phyloP scores from a whole-genome alignment of 1,140 invertebrate genomes.

The Drosophila punjabiensis region DNA sequence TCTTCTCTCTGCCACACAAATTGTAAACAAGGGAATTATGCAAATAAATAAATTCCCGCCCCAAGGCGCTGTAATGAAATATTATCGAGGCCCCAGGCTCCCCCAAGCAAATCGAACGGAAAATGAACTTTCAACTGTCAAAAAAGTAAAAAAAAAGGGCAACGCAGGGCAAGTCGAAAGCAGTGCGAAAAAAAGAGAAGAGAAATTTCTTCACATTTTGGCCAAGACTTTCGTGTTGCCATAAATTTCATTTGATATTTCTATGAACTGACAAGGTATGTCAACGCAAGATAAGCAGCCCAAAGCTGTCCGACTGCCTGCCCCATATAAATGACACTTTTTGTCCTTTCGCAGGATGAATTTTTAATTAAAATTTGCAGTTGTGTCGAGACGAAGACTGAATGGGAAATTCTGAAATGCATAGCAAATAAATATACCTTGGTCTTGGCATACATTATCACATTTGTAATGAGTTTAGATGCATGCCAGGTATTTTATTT shows the following conservation, averaged over 20 bases:
- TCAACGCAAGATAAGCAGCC: conserved; percentile 76
- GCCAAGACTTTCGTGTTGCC: conserved; percentile 39
- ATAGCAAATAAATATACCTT: conserved; percentile 29
- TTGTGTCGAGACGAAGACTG: conserved; percentile 24
- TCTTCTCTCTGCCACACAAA: conserved; percentile 55
- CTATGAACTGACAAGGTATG: conserved; percentile 80
- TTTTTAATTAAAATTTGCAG: conserved; percentile 52
- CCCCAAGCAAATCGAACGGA: conserved; percentile 41
- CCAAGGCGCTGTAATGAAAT: conserved; percentile 39
- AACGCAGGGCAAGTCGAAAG: neutral
- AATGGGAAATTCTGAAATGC: conserved; percentile 17
- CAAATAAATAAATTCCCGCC: conserved; percentile 69
- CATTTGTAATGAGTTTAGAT: neutral
- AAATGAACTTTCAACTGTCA: conserved; percentile 39
- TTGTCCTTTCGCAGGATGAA: conserved; percentile 29
- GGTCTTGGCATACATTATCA: conserved; percentile 5
- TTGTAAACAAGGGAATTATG: conserved; percentile 84
- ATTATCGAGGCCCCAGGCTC: conserved; percentile 30
- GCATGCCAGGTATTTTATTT: neutral
- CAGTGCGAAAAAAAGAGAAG: neutral
- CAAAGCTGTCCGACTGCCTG: conserved; percentile 41
- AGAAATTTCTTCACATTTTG: conserved; percentile 5
- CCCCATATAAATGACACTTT: conserved; percentile 48
- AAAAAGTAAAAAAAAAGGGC: neutral
- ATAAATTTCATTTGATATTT: conserved; percentile 78